Base-by-base conservation (phyloP, 2,797 vertebrate genomes). In the Setipinna tenuifilis region DNA sequence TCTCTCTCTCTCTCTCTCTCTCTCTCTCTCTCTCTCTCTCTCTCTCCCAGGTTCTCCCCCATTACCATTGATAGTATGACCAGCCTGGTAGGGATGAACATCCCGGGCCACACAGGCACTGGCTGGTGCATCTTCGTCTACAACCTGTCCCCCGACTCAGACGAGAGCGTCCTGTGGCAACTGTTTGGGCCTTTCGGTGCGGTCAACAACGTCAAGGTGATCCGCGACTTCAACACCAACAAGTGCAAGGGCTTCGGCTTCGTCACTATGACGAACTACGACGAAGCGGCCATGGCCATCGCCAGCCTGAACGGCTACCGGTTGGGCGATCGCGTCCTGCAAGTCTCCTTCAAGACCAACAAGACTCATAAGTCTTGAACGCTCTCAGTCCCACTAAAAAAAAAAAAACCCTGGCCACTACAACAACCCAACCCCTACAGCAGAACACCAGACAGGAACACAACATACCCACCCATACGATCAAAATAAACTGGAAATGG, bases 261-360 rank as follows among this genome's bases (percentile, higher is more conserved):
- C 92, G 98, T 99, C 95, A 99, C 98, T 95, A 99, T 99, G 98
- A 99, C 98, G 94, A 99, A 99, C 96, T 99, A 99, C 90, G 98
- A 99, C 19, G 98, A 99, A 95, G 98, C 98, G 57, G 98, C 98
- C 95, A 99, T 99, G 98, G 98, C 98, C 82, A 99, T 99, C 90
- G 98, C 98, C 93, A 99, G 98, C 95, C 98, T 99, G 96, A 99
- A 99, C 87, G 98, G 98, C 95, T 99, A 99, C 94, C 97, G 98
- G 95, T 96, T 99, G 96, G 98, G 98, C 91, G 98, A 99, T 96
- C 96, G 98, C 90, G 98, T 99, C 96, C 96, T 99, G 95, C 98
- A 99, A 97, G 98, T 99, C 96, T 99, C 98, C 95, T 99, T 99
- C 97, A 99, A 99, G 97, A 99, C 98, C 96, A 99, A 98, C 97